Evolutionary conservation across 2,797 vertebrate species (phyloP), one percentile per base, ranked within the genome.

Genomic region (Manis pentadactyla): DNA sequence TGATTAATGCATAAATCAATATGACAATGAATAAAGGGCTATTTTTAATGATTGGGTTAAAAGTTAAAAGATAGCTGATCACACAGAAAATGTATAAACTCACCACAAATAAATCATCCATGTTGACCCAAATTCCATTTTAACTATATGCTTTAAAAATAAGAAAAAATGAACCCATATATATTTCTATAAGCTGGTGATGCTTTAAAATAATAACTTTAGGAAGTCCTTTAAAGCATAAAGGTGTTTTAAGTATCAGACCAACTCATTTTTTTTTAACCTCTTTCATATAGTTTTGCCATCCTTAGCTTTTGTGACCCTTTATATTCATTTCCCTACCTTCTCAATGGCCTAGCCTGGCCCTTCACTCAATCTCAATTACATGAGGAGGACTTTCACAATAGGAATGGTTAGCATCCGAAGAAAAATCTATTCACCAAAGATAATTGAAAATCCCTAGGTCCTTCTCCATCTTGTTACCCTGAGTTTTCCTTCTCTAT

Each of bases 371-470:
- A 64, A 53, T 74, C 69, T 95, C 69, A 63, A 85, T 91, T 95
- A 95, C 86, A 90, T 66, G 83, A 92, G 87, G 74, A 90, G 31
- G 23, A 93, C 59, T 81, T 93, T 87, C 93, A 87, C 37, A 93
- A 75, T 57, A 96, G 78, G 55, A 89, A 92, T 94, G 55, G 94
- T 94, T 94, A 92, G 13, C 86, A 85, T 93, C 61, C 84, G 73
- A 95, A 94, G 88, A 98, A 97, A 97, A 93, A 73, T 87, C 96
- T 95, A 87, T 97, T 97, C 95, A 85, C 86, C 93, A 78, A 92
- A 87, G 83, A 90, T 87, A 97, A 97, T 96, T 95, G 97, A 96
- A 98, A 98, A 98, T 94, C 61, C 55, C 66, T 95, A 6, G 3
- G n/a, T 93, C 10, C 42, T 96, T 93, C 61, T 95, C 59, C 78